Evolutionary conservation across 2,113 vertebrate species (phyloP).

Genomic region (Heteronetta atricapilla): DNA sequence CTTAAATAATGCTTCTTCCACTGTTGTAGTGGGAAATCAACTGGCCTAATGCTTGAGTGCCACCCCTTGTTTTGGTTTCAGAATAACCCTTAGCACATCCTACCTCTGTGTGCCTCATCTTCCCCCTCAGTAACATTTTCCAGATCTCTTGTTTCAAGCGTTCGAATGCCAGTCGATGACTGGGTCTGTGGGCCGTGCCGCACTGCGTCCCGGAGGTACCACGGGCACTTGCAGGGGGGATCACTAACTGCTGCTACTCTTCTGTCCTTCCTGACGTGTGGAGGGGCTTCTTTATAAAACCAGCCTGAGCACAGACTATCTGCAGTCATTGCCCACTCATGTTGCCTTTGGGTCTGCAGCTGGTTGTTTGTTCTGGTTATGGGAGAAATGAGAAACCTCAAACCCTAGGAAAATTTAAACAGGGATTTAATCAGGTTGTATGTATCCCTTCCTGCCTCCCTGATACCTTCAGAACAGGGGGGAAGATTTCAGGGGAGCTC

Average conservation of each 20-base stretch:
- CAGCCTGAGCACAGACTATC: not conserved
- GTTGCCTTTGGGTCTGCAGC: not conserved
- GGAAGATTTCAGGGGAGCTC: not conserved
- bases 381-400: not conserved
- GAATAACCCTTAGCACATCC: not conserved
- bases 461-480: not conserved
- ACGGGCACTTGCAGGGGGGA: not conserved
- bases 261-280: not conserved
- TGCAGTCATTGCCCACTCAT: fast-evolving
- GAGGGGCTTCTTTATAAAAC: not conserved
- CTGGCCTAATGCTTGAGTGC: not conserved
- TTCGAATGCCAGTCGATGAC: not conserved
- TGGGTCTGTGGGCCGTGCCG: not conserved
- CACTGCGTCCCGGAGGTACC: not conserved
- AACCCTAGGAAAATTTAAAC: not conserved
- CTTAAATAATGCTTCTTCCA: not conserved
- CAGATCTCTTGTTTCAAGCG: not conserved
- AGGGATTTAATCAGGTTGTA: not conserved
- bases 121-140: not conserved
- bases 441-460: not conserved
- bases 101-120: not conserved
- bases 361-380: not conserved
- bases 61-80: not conserved
- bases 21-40: not conserved
- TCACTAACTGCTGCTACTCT: not conserved